Evolutionary conservation across 2,888 invertebrate species (phyloP).

Genomic region (Ectemnius cavifrons): DNA sequence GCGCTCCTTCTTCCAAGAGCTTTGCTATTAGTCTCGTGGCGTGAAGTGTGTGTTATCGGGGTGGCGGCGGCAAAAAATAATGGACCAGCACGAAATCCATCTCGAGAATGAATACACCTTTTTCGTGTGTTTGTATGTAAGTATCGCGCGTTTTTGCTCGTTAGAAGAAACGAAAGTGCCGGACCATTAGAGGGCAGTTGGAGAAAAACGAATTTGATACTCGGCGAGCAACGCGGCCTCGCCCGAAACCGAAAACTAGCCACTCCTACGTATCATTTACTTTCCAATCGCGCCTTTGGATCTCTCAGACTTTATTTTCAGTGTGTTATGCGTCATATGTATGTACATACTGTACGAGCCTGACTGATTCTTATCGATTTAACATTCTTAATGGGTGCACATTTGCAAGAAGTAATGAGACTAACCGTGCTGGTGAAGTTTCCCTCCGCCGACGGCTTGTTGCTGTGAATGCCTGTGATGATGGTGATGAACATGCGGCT

Average conservation of each 20-base stretch:
- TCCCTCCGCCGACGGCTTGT: constrained; percentile 73
- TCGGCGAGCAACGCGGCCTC: constrained; percentile 2
- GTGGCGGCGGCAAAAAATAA: background rate
- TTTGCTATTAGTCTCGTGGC: background rate
- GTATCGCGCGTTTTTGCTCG: constrained; percentile 36
- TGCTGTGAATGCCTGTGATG: constrained; percentile 69
- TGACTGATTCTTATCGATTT: too few relatives aligned
- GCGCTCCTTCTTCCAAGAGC: too few relatives aligned
- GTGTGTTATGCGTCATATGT: too few relatives aligned
- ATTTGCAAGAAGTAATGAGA: constrained; percentile 5
- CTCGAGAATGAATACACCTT: constrained; percentile 15
- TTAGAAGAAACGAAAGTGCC: constrained; percentile 38
- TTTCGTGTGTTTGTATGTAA: background rate
- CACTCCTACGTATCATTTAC: constrained; percentile 30
- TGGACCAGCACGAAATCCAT: constrained; percentile 10
- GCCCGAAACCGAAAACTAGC: constrained; percentile 10
- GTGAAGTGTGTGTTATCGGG: background rate
- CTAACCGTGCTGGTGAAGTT: constrained; percentile 74
- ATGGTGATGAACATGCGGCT: constrained; percentile 78
- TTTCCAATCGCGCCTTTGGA: constrained; percentile 4
- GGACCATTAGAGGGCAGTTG: constrained; percentile 32
- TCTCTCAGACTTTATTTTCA: too few relatives aligned
- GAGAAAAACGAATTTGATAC: constrained; percentile 40
- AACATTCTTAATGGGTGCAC: too few relatives aligned
- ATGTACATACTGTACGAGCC: too few relatives aligned